Evolutionary conservation across 37 sponge, comb jelly and placozoan genomes (phyloP).

Genomic region (Eunapius fragilis): DNA sequence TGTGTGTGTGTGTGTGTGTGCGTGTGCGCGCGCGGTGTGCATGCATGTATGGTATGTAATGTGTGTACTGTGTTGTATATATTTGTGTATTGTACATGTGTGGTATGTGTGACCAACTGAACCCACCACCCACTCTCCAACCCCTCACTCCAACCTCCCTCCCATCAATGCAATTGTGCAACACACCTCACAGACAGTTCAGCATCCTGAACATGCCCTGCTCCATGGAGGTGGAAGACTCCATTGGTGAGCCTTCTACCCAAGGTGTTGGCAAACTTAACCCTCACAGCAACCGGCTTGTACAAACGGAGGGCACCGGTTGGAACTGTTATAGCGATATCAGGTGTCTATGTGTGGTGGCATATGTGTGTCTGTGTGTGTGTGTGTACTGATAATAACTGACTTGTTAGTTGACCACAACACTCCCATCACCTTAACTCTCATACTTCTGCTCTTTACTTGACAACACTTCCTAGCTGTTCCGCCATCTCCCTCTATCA

Average conservation of each 20-base stretch:
- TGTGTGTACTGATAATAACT: too few species aligned
- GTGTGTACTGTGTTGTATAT: too few species aligned
- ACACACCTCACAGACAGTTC: background rate
- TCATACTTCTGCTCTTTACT: slow-evolving; percentile 5
- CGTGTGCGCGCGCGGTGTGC: too few species aligned
- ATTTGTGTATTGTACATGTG: too few species aligned
- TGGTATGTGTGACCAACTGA: too few species aligned
- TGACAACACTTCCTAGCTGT: slow-evolving; percentile 8
- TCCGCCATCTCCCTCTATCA: background rate
- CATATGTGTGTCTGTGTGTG: background rate
- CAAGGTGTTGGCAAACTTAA: slow-evolving; percentile 45
- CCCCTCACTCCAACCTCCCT: too few species aligned
- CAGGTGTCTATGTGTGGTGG: slow-evolving; percentile 67
- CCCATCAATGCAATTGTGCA: background rate
- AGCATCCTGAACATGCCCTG: slow-evolving; percentile 4
- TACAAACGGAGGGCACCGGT: slow-evolving; percentile 45
- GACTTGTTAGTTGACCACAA: too few species aligned
- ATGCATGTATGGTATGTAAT: too few species aligned
- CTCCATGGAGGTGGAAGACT: slow-evolving; percentile 34
- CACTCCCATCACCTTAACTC: slow-evolving; percentile 33
- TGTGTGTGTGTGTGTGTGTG: too few species aligned
- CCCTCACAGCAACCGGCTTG: slow-evolving; percentile 45
- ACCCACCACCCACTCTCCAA: too few species aligned
- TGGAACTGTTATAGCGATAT: slow-evolving; percentile 35
- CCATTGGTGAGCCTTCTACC: slow-evolving; percentile 27